Evolutionary conservation across 2,797 vertebrate species (phyloP).

Genomic region (Jordanella pulchra): DNA sequence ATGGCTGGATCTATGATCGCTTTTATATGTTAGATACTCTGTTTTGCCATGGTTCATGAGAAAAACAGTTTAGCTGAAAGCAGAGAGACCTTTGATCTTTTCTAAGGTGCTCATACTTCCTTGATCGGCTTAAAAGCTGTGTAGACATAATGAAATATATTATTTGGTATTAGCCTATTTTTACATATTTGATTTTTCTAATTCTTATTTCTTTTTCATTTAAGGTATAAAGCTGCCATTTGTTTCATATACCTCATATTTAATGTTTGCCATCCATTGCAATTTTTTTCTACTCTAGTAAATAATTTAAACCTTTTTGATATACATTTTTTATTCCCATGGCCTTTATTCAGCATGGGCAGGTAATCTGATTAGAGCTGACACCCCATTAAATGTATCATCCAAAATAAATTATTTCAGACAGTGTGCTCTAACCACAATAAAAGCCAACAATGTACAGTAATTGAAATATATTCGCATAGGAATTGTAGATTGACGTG

Average conservation of each 20-base stretch:
- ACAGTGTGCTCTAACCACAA: neutral
- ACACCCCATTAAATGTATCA: neutral
- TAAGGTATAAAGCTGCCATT: neutral
- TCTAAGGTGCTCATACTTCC: neutral
- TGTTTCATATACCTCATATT: neutral
- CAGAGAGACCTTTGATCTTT: neutral
- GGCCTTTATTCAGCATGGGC: neutral
- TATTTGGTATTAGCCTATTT: neutral
- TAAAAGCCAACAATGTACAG: neutral
- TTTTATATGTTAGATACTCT: slow-evolving; percentile 20
- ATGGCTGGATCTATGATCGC: slow-evolving; percentile 24
- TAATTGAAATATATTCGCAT: neutral
- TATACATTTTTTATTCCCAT: neutral
- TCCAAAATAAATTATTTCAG: neutral
- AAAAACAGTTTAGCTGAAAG: slow-evolving; percentile 4
- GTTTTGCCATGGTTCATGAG: neutral
- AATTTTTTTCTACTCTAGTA: no score
- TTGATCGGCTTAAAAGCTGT: neutral
- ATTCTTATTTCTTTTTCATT: neutral
- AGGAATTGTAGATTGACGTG: neutral
- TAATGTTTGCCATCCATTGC: neutral
- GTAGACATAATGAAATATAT: neutral
- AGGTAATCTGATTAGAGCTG: neutral
- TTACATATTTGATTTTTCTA: neutral
- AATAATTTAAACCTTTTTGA: no score